These are phyloP conservation scores for Latrodectus elegans DNA, from an alignment of 2,888 invertebrate genomes.

Conservation along the genomic window DNA sequence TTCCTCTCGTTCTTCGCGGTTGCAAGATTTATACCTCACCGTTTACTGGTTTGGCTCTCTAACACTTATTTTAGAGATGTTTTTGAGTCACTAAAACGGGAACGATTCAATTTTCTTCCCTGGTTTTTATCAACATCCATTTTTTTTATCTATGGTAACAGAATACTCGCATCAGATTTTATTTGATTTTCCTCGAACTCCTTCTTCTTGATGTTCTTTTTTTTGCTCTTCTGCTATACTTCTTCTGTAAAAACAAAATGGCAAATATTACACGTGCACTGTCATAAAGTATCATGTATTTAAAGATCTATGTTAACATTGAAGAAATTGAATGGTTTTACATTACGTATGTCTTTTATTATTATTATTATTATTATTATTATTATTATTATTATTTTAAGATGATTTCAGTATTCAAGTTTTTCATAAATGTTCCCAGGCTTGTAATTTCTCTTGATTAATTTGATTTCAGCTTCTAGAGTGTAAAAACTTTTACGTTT, in stretches of 20 bases:
- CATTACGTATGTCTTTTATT: no score
- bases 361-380: no score
- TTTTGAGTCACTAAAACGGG: conserved; percentile 53
- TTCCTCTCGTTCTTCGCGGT: conserved; percentile 34
- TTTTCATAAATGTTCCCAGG: no score
- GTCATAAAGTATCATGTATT: not conserved
- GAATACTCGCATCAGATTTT: conserved; percentile 47
- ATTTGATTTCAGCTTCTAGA: no score
- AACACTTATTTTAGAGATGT: conserved; percentile 59
- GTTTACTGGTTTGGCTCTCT: conserved; percentile 37
- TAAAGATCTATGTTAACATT: not conserved
- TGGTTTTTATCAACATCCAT: conserved; percentile 48
- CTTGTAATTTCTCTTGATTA: no score
- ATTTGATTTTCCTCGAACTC: conserved; percentile 31
- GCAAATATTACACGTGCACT: conserved; percentile 19
- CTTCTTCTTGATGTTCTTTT: not conserved
- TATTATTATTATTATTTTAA: no score
- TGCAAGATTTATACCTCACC: conserved; percentile 54
- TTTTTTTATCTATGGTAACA: conserved; percentile 35
- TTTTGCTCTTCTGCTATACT: not conserved
- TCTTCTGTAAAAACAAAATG: conserved; percentile 6
- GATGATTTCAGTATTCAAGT: no score
- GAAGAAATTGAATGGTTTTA: no score
- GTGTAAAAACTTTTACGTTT: no score
- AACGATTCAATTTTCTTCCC: conserved; percentile 57